Percentiles rank a stretch among this genome's conserved stretches.
phyloP scores from a whole-genome alignment of 2,888 invertebrate genomes.

The Parapristionchus giblindavisi region DNA sequence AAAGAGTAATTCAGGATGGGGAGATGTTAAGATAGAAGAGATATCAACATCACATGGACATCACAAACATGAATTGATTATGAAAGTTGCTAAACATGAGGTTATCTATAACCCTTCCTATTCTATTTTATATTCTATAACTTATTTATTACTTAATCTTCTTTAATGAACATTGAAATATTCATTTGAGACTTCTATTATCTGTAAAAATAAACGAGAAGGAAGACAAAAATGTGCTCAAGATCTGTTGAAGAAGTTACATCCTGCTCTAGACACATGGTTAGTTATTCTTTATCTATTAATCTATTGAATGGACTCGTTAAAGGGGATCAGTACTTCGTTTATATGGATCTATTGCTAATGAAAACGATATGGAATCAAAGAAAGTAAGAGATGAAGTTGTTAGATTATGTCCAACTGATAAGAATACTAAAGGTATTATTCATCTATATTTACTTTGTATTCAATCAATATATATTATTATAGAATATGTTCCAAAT shows the following conservation, averaged over 20 bases:
- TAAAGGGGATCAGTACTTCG: slow-evolving; percentile 7
- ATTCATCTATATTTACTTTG: neutral
- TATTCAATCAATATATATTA: neutral
- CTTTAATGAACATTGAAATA: neutral
- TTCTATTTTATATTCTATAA: neutral
- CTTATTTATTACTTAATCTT: neutral
- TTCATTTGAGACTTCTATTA: neutral
- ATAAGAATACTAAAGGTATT: neutral
- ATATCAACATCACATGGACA: too few species aligned
- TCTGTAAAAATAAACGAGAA: neutral
- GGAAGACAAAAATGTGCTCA: neutral
- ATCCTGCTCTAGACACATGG: neutral
- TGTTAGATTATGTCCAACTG: neutral
- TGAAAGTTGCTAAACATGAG: slow-evolving; percentile 8
- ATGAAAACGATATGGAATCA: slow-evolving; percentile 2
- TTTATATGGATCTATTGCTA: slow-evolving; percentile 7
- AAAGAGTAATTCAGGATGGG: neutral
- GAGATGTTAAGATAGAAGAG: neutral
- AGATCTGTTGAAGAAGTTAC: neutral
- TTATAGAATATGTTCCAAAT: neutral
- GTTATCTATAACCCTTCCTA: neutral
- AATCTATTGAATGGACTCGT: neutral
- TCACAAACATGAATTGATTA: neutral
- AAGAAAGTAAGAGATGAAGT: neutral
- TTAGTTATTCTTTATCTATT: neutral